Conservation (phyloP, 2,888 invertebrate genomes). For the Mesochorus sp. region DNA sequence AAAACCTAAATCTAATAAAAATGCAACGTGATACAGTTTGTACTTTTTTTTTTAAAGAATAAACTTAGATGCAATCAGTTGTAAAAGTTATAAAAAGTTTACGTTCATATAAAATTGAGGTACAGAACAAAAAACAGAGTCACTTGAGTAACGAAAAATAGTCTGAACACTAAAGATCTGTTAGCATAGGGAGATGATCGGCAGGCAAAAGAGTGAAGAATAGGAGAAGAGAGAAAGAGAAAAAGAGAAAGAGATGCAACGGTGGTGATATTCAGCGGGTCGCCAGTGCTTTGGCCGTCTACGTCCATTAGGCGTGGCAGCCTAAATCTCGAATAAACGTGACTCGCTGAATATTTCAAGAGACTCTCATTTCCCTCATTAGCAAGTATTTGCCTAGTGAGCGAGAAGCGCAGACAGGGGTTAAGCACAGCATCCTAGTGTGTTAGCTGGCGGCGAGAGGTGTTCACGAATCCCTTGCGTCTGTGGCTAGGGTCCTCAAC, state of each 20-base stretch:
- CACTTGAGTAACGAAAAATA: conserved; percentile 44
- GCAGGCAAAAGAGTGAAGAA: background rate
- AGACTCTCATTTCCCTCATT: conserved; percentile 60
- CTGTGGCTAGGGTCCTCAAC: conserved; percentile 67
- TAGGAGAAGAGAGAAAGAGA: background rate
- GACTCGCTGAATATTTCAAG: conserved; percentile 65
- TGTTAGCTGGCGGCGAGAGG: conserved; percentile 55
- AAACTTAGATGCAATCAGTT: too few species aligned
- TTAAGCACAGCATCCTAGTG: conserved; percentile 13
- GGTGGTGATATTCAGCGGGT: conserved; percentile 16
- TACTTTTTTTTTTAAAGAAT: too few species aligned
- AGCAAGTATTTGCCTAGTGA: conserved; percentile 62
- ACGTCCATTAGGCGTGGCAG: conserved; percentile 63
- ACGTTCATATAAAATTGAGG: conserved; percentile 24
- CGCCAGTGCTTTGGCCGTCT: conserved; percentile 37
- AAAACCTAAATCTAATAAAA: too few species aligned
- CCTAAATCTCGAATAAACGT: conserved; percentile 67
- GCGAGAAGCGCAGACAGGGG: conserved; percentile 52
- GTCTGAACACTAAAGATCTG: conserved; percentile 48
- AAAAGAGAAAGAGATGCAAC: conserved; percentile 4
- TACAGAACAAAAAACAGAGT: background rate
- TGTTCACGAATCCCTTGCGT: conserved; percentile 43
- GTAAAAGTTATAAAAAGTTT: background rate
- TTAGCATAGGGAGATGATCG: background rate
- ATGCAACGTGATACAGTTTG: too few species aligned